Conservation (phyloP, 1,140 invertebrate species). For the Thalassaphorura encarpata region DNA sequence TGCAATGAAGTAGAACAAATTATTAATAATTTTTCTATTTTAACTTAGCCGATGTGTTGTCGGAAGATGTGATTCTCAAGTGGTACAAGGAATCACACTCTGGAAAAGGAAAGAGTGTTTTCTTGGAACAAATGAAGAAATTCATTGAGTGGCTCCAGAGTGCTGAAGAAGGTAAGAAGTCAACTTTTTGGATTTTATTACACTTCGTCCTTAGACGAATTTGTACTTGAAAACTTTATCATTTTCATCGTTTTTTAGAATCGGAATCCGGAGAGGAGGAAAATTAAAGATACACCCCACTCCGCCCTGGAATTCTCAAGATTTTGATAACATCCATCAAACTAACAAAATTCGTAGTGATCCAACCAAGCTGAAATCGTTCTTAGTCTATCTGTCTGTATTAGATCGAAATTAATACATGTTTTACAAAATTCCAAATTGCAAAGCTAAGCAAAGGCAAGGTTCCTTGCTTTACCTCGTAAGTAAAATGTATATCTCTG, state of each 20-base stretch:
- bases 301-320: not conserved
- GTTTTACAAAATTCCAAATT: too few relatives aligned
- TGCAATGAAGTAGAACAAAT: too few relatives aligned
- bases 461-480: too few relatives aligned
- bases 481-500: too few relatives aligned
- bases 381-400: too few relatives aligned
- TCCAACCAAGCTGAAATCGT: too few relatives aligned
- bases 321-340: too few relatives aligned
- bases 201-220: not conserved
- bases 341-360: too few relatives aligned
- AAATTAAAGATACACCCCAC: constrained; percentile 20
- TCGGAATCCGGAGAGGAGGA: constrained; percentile 33
- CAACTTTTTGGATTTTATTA: constrained; percentile 5
- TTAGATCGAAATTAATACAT: too few relatives aligned
- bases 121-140: constrained; percentile 94
- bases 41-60: constrained; percentile 65
- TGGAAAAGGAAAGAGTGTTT: constrained; percentile 89
- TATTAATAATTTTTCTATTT: too few relatives aligned
- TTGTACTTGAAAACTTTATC: not conserved
- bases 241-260: constrained; percentile 23
- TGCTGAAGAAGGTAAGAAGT: constrained; percentile 71
- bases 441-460: too few relatives aligned
- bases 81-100: constrained; percentile 90
- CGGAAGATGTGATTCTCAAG: constrained; percentile 82
- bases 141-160: constrained; percentile 94